Base-by-base conservation (phyloP, 2,797 vertebrate species). In the Spea hammondii region DNA sequence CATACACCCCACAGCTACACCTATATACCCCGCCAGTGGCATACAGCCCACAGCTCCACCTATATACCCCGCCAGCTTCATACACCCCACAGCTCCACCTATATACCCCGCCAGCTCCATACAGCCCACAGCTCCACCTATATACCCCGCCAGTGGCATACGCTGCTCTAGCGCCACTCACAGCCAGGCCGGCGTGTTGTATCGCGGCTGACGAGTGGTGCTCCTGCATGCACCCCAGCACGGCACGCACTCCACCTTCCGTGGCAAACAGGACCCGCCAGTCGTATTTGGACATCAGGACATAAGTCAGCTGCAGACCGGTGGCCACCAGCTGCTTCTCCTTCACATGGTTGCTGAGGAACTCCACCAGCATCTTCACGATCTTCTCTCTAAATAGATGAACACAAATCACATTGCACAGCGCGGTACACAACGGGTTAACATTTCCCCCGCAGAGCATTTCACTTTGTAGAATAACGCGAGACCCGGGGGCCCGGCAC, bases 251-350 rank as follows among this genome's bases (percentile, higher is more conserved):
- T 0, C 96, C 97, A 0, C 96, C 97, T 86, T 96, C 96, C 0
- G 93, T 95, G 87, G 95, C 96, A 0, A 98, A 98, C 9, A 88
- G 86, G 0, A 95, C 91, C 0, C 95, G 91, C 95, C 96, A 95
- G 73, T 96, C 94, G 0, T 92, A 89, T 46, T 89, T 92, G 1
- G 91, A 90, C 95, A 96, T 88, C 6, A 98, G 91, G 70, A 89
- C 74, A 53, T 93, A 94, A 1, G 94, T 93, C 74, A 99, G 88
- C 7, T 92, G 89, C 75, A 99, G 89, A 0, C 89, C 84, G 79
- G 87, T 83, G n/a, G 88, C 83, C 62, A 92, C 92, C 85, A 87
- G 67, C 17, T 85, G 85, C 85, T 95, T 91, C 82, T 95, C 94
- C 49, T 88, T 88, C 65, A 83, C 87, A 81, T 93, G 90, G 0